These are phyloP conservation scores for Drosophila funebris DNA, from an alignment of 1,140 invertebrate species.

Conservation along the genomic window DNA sequence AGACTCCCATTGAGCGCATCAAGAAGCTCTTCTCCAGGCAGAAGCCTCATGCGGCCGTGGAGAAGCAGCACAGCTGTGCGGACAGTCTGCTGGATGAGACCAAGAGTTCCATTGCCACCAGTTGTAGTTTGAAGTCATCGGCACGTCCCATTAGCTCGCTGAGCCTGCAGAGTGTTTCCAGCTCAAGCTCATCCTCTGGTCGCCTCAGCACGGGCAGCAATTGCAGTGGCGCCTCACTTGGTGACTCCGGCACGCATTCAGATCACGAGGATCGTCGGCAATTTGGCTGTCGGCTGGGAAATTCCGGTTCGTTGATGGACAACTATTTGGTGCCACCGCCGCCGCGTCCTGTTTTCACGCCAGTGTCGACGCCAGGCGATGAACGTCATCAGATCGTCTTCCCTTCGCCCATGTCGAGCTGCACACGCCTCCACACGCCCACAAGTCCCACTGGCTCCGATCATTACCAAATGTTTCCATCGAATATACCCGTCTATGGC, in stretches of 20 bases:
- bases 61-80: slow-evolving; percentile 49
- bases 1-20: slow-evolving; percentile 91
- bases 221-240: slow-evolving; percentile 90
- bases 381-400: slow-evolving; percentile 77
- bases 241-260: slow-evolving; percentile 93
- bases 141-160: slow-evolving; percentile 89
- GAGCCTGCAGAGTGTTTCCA: slow-evolving; percentile 89
- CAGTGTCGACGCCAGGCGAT: slow-evolving; percentile 76
- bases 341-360: slow-evolving; percentile 84
- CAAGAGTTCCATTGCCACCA: slow-evolving; percentile 79
- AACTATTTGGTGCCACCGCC: slow-evolving; percentile 86
- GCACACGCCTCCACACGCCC: slow-evolving; percentile 70
- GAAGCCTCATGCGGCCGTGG: slow-evolving; percentile 84
- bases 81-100: slow-evolving; percentile 79
- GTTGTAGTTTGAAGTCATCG: slow-evolving; percentile 80
- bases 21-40: slow-evolving; percentile 90
- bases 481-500: slow-evolving; percentile 81
- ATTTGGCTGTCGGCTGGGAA: slow-evolving; percentile 85
- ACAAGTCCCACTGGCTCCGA: slow-evolving; percentile 76
- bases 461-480: slow-evolving; percentile 83
- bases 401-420: slow-evolving; percentile 75
- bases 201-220: slow-evolving; percentile 90
- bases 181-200: slow-evolving; percentile 89
- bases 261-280: slow-evolving; percentile 90
- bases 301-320: slow-evolving; percentile 83